Evolutionary conservation across 2,797 vertebrate genomes (phyloP), one percentile per base, ranked within the genome.

Genomic region (Harpagifer antarcticus): DNA sequence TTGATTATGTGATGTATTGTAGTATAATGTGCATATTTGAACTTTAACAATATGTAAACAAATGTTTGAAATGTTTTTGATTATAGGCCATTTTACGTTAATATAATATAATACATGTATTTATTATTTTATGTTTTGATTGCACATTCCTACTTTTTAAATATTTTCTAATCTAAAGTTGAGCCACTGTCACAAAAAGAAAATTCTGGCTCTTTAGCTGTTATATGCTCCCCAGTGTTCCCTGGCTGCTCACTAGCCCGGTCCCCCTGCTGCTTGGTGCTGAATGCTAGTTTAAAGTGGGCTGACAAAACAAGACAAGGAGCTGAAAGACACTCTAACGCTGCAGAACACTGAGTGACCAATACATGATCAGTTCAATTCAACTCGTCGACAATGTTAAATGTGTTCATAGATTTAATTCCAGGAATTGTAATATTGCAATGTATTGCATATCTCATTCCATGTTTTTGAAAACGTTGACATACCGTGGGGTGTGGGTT

Each of bases 401-500:
- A 43, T 27, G 33, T 31, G 60, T 15, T 70, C 20, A 43, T 5
- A 13, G 31, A 33, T 55, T 55, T 67, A 23, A 57, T 10, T 58
- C 45, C 17, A 9, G 33, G 44, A 48, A 42, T 40, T 40, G 42
- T 40, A 37, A 31, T 44, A 3, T 49, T 27, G 15, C 6, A 31
- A 33, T n/a, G 31, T 20, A 37, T 31, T 23, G 5, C 33, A 33
- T 20, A 27, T 50, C 12, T 50, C 0, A 0, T 55, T 23, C 8
- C 0, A 31, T 47, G 2, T 7, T 54, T 16, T 12, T 31, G 5
- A 2, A 7, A 31, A 0, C 1, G 15, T 62, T 95, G 27, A 37
- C 33, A 15, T 95, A 99, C 98, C 66, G 96, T 98, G 78, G 98
- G 97, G 80, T 98, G 98, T 9, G 97, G 97, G 86, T 99, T 97